These are phyloP conservation scores for Uria aalge DNA, from an alignment of 2,113 vertebrate species.

Conservation along the genomic window DNA sequence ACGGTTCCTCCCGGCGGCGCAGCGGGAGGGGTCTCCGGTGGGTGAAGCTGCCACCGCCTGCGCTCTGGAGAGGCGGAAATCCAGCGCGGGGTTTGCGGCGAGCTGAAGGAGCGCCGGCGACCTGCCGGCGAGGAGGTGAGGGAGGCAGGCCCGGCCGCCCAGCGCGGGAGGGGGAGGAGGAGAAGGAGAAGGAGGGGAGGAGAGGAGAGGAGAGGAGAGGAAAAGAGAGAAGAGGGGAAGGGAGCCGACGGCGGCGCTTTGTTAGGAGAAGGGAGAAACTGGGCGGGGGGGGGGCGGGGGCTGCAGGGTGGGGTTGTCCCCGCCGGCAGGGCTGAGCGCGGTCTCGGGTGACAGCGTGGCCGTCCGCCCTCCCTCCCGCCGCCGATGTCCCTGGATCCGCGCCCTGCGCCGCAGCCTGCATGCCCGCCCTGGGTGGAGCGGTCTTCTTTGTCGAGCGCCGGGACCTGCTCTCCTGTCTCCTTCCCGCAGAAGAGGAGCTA, in stretches of 20 bases:
- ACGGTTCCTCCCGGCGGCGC: neutral
- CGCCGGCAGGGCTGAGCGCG: neutral
- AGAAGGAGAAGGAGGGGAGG: neutral
- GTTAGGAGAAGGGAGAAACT: neutral
- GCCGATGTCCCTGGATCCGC: neutral
- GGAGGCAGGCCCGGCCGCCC: neutral
- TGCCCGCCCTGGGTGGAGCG: constrained; percentile 24
- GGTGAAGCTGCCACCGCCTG: neutral
- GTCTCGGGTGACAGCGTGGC: neutral
- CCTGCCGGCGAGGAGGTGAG: constrained; percentile 16
- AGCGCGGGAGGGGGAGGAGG: neutral
- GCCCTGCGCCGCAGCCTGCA: constrained; percentile 4
- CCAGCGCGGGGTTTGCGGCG: constrained; percentile 40
- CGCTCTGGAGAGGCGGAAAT: neutral
- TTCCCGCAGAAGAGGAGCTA: neutral
- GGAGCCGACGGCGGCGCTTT: neutral
- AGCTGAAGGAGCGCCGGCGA: constrained; percentile 5
- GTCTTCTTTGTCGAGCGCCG: constrained; percentile 50
- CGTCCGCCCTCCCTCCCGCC: neutral
- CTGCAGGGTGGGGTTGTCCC: neutral
- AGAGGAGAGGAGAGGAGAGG: neutral
- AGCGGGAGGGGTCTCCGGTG: neutral
- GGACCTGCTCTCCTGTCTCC: constrained; percentile 4
- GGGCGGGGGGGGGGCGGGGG: neutral
- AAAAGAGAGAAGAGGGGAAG: neutral